Evolutionary conservation across 2,888 invertebrate species (phyloP).

Genomic region (Operophtera brumata): DNA sequence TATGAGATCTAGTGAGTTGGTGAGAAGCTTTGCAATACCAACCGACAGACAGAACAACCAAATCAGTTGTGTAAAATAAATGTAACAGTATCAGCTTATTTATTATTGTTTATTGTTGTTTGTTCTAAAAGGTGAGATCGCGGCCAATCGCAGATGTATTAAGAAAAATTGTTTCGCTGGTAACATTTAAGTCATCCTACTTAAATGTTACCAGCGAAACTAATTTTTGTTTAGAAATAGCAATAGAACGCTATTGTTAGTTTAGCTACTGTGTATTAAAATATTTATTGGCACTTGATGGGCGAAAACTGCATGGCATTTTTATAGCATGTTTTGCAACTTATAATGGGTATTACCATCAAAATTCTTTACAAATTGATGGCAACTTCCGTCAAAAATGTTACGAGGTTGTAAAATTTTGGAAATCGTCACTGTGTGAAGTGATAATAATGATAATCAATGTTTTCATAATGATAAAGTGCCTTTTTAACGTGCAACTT

Average conservation of each 20-base stretch:
- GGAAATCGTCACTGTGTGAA: slow-evolving; percentile 20
- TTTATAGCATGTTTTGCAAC: slow-evolving; percentile 17
- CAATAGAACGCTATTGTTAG: neutral
- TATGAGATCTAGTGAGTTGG: no score
- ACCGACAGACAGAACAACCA: no score
- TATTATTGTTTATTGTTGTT: no score
- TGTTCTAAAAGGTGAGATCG: no score
- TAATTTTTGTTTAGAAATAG: neutral
- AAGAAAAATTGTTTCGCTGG: no score
- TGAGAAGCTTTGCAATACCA: no score
- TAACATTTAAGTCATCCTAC: no score
- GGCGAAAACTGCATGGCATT: slow-evolving; percentile 8
- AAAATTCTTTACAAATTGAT: slow-evolving; percentile 21
- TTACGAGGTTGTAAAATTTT: slow-evolving; percentile 17
- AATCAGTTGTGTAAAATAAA: no score
- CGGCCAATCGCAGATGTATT: no score
- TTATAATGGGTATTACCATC: slow-evolving; percentile 10
- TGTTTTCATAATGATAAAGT: slow-evolving; percentile 22
- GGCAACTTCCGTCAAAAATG: slow-evolving; percentile 11
- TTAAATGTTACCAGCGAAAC: neutral
- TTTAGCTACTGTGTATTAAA: slow-evolving; percentile 5
- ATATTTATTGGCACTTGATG: slow-evolving; percentile 9
- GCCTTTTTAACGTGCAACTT: slow-evolving; percentile 19
- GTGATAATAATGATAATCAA: slow-evolving; percentile 24
- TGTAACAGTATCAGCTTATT: no score